Evolutionary conservation across 37 sponge, comb jelly and placozoan genomes (phyloP), one percentile per base, ranked within the genome.

Genomic region (Cladorhizidae sp.): DNA sequence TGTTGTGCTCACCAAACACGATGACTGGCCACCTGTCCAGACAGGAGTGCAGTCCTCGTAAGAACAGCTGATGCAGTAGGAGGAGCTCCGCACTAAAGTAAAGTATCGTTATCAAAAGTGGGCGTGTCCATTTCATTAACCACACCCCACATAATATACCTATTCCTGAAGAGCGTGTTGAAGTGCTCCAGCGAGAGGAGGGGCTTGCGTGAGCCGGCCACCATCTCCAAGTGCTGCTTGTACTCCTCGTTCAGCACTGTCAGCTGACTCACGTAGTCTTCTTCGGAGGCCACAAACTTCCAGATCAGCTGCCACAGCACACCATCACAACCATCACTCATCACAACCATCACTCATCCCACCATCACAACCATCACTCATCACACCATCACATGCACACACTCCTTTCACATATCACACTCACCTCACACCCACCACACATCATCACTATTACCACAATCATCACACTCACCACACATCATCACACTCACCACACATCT

Each of bases 1-100:
- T 70, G 35, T 5, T 81, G 23, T 17, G 38, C 77, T 75, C 73
- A 91, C 92, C 83, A 29, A 91, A 49, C 18, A 79, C 67, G 33
- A 91, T 80, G 22, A 91, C 92, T 25, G 92, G 92, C 92, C 92
- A 91, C 59, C 86, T 82, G 23, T 86, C 83, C 36, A 86, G 79
- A 0, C 77, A n/a, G 17, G 54, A 63, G 57, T 86, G 86, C 0
- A 91, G 80, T 0, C 92, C 92, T 67, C 83, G 59, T 18, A 91
- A 76, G 33, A 83, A 83, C 22, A 91, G 71, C 76, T 91, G 86
- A 56, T 91, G 92, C 31, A 91, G 78, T 33, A 84, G 41, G n/a
- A 82, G 61, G 56, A 91, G 54, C 64, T 78, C 74, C 35, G 86
- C 79, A 67, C 92, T 91, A 69, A 74, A 8, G 54, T 1, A 9